These are phyloP conservation scores for Zaprionus lachaisei DNA, from an alignment of 1,140 invertebrate genomes.

Conservation along the genomic window DNA sequence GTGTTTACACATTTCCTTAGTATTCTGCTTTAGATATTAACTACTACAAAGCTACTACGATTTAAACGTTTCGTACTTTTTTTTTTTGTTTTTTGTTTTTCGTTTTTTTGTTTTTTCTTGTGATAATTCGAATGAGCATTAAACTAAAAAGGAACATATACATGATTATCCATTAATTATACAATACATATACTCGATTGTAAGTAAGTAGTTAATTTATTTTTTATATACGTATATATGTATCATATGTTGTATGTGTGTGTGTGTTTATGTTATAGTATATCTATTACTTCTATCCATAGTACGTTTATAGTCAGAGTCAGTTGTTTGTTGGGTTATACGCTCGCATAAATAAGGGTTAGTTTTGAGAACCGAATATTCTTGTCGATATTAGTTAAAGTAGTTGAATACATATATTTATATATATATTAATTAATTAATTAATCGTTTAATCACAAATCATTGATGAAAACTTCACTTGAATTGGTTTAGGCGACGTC, in stretches of 20 bases:
- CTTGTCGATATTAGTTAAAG: conserved; percentile 27
- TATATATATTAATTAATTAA: conserved; percentile 56
- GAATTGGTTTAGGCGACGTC: conserved; percentile 79
- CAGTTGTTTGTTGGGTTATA: conserved; percentile 72
- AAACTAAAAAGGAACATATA: conserved; percentile 84
- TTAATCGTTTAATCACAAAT: conserved; percentile 83
- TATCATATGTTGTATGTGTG: conserved; percentile 29
- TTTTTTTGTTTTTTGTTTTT: conserved; percentile 23
- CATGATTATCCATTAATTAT: conserved; percentile 74
- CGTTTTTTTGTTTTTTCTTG: conserved; percentile 24
- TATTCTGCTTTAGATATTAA: conserved; percentile 38
- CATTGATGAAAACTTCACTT: conserved; percentile 83
- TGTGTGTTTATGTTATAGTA: conserved; percentile 3
- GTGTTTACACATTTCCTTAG: conserved; percentile 47
- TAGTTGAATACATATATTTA: conserved; percentile 2
- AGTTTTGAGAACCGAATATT: conserved; percentile 72
- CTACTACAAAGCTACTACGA: conserved; percentile 76
- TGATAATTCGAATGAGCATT: conserved; percentile 72
- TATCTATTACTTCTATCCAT: conserved; percentile 61
- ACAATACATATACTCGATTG: conserved; percentile 46
- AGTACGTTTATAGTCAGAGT: conserved; percentile 80
- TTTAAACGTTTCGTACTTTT: conserved; percentile 65
- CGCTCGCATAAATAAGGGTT: conserved; percentile 66
- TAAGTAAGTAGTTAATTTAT: conserved; percentile 47
- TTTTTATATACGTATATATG: conserved; percentile 57